Conservation (phyloP, 2,888 invertebrate species). For the Philereme transversata region DNA sequence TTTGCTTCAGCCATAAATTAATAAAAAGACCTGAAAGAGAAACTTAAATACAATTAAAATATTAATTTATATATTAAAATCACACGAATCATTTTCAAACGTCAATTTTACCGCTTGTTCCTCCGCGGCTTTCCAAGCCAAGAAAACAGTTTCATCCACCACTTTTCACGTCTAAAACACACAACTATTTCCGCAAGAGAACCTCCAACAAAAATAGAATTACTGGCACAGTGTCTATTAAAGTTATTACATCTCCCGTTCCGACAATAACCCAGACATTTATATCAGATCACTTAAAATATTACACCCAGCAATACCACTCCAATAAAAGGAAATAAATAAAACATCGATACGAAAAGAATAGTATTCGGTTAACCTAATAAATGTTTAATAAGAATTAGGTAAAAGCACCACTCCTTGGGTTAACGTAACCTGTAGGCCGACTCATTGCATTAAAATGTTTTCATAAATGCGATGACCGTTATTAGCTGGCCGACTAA, state of each 20-base stretch:
- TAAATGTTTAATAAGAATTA: constrained; percentile 83
- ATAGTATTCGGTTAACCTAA: constrained; percentile 80
- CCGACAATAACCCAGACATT: constrained; percentile 48
- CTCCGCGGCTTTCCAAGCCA: no score
- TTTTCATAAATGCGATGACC: neutral
- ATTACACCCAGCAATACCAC: constrained; percentile 62
- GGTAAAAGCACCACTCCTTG: constrained; percentile 68
- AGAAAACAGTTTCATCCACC: neutral
- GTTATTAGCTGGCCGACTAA: no score
- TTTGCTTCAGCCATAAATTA: no score
- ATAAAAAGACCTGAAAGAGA: no score
- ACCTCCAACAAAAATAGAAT: constrained; percentile 21
- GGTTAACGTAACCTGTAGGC: constrained; percentile 37
- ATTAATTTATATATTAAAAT: no score
- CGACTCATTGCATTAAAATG: constrained; percentile 68
- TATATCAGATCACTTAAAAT: constrained; percentile 49
- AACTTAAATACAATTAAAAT: no score
- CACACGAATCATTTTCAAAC: no score
- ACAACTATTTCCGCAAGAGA: constrained; percentile 9
- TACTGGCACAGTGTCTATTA: neutral
- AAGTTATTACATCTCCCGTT: constrained; percentile 4
- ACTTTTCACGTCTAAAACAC: neutral
- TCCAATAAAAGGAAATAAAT: constrained; percentile 78
- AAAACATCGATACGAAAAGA: constrained; percentile 74
- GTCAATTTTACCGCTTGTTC: no score